Evolutionary conservation across 1,140 invertebrate species (phyloP), one percentile per base, ranked within the genome.

Genomic region (Lycorma delicatula): DNA sequence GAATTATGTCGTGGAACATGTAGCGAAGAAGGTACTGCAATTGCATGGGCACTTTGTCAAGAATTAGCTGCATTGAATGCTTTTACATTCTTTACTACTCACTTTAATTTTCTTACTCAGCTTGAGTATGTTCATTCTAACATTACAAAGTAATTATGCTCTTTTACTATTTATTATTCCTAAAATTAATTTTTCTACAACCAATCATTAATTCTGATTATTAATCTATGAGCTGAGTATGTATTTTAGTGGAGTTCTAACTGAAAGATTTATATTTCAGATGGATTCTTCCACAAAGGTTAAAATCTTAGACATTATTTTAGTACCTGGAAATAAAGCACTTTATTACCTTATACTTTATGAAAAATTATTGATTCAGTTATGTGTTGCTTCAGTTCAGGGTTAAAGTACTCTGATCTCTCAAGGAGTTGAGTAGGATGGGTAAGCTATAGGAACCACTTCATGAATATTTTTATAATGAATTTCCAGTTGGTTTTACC

Each of bases 21-120:
- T 56, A 72, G 79, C n/a, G 85, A 91, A 66, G 91, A 94, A 77
- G 92, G 91, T 2, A 80, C 84, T 0, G 81, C 82, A 57, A 77
- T 94, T 48, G 89, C 87, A 44, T 91, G 85, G 83, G 80, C 87
- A 1, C 81, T 94, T 54, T 85, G 84, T 68, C 87, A 93, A 74
- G 74, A 81, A 60, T 75, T 96, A 2, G 64, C 87, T 1, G 69
- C 74, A 31, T 80, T 78, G 3, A 74, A 81, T 59, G 85, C 89
- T 0, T 92, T 89, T 65, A 81, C 82, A 3, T 86, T 91, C 62
- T 81, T 89, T 60, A 86, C 89, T 0, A 95, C 92, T 1, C 93
- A 97, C 72, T 91, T 87, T 69, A 70, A 78, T 26, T 81, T 83
- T 50, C 68, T 95, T 13, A 85, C 86, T 0, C 81, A 82, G 69